Evolutionary conservation across 2,888 invertebrate species (phyloP).

Genomic region (Sicus ferrugineus): DNA sequence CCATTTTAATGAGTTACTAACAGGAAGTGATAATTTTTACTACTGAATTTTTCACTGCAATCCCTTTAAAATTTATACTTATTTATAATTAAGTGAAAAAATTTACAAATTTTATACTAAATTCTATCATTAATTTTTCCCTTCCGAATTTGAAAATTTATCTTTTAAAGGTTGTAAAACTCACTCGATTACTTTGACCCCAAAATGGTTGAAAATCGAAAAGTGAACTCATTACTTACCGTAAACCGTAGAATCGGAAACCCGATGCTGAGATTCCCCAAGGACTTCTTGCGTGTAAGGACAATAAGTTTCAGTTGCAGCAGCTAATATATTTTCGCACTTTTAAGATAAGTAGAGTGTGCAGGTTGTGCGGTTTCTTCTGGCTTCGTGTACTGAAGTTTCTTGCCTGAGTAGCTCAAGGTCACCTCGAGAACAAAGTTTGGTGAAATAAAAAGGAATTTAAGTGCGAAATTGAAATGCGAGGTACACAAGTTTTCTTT

Average conservation of each 20-base stretch:
- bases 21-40: background rate
- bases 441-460: too few relatives aligned
- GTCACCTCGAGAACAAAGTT: background rate
- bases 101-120: too few relatives aligned
- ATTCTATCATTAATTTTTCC: too few relatives aligned
- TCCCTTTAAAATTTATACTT: too few relatives aligned
- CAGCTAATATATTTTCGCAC: background rate
- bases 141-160: too few relatives aligned
- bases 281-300: conserved; percentile 1
- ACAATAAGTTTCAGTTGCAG: background rate
- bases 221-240: conserved; percentile 6
- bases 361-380: background rate
- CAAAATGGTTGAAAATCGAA: too few relatives aligned
- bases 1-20: background rate
- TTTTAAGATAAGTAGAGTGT: background rate
- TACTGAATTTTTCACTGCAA: too few relatives aligned
- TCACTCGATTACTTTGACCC: too few relatives aligned
- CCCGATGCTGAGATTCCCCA: conserved; percentile 4
- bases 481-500: too few relatives aligned
- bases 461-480: too few relatives aligned
- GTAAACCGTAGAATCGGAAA: background rate
- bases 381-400: background rate
- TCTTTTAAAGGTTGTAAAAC: too few relatives aligned
- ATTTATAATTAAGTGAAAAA: too few relatives aligned
- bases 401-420: background rate